These are phyloP conservation scores for Montipora sp. DNA, from an alignment of 64 coral and sea anemone genomes.

Conservation along the genomic window DNA sequence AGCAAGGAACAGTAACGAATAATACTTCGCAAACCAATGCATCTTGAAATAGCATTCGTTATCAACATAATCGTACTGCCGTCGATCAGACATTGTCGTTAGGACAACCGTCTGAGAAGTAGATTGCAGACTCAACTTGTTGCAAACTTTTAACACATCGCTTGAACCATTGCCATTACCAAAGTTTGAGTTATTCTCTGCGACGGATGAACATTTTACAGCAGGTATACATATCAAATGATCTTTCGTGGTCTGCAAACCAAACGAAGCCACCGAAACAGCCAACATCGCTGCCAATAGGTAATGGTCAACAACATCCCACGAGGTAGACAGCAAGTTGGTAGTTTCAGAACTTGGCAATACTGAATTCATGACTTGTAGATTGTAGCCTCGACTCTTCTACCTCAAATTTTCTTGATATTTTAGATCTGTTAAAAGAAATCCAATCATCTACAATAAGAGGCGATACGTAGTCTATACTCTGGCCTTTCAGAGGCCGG, in stretches of 20 bases:
- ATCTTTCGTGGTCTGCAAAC: slow-evolving; percentile 29
- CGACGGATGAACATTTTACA: background rate
- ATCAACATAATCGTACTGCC: slow-evolving; percentile 26
- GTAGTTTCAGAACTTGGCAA: background rate
- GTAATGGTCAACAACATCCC: slow-evolving; percentile 34
- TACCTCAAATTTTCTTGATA: no score
- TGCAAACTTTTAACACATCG: background rate
- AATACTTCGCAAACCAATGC: background rate
- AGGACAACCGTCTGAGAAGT: background rate
- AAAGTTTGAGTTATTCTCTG: background rate
- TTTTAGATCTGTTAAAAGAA: no score
- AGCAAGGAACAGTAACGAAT: slow-evolving; percentile 14
- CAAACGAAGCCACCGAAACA: slow-evolving; percentile 3
- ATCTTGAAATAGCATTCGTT: slow-evolving; percentile 16
- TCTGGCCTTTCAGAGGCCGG: no score
- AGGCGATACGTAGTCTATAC: no score
- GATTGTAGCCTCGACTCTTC: no score
- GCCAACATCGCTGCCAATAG: slow-evolving; percentile 4
- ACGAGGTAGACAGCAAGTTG: slow-evolving; percentile 13
- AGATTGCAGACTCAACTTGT: no score
- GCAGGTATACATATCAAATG: slow-evolving; percentile 39
- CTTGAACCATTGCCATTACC: background rate
- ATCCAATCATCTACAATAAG: no score
- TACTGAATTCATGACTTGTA: background rate
- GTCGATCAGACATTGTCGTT: slow-evolving; percentile 11